Base-by-base conservation (phyloP, 2,113 vertebrate species). In the Cyprinodon brontotheroides region DNA sequence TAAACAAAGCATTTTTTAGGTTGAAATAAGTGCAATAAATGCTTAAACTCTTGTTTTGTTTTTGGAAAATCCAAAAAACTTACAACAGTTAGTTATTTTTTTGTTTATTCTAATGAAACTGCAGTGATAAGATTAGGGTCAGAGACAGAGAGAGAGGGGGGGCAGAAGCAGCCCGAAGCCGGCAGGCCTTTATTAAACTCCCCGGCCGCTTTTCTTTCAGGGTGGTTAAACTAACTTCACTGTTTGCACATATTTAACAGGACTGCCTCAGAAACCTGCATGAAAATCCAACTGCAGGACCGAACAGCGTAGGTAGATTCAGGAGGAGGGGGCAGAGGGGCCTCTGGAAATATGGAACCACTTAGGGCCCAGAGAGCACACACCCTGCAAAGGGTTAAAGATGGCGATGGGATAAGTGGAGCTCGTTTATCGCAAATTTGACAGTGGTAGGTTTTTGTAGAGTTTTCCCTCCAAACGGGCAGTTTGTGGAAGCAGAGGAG, bases 361-460 rank as follows among this genome's bases (percentile, higher is more conserved):
- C 87, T 91, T 90, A 89, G 65, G 69, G 74, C n/a, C 62, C 70
- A 17, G 61, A 70, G 82, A 62, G 77, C 8, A 4, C 48, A 11
- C 66, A 37, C 50, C 86, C 72, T 65, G 43, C 76, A 76, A 91
- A 90, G 91, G 87, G 92, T 92, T 93, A 92, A 93, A 88, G 88
- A 86, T 91, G 87, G 72, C 84, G 71, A 72, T 38, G 79, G 87
- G 89, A 91, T 90, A 91, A 93, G 88, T 87, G 84, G 80, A 77
- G 89, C 86, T 87, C 79, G 80, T 93, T 87, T 89, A 88, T 89
- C 57, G 82, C 86, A 89, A 85, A 90, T 88, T 87, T 91, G 84
- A 89, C 86, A 86, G 83, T 68, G 84, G 80, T 79, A 79, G 87
- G 91, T 89, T 87, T 87, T 90, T 81, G 76, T 80, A 72, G 86